Evolutionary conservation across 2,888 invertebrate genomes (phyloP).

Genomic region (Abscondita cerata): DNA sequence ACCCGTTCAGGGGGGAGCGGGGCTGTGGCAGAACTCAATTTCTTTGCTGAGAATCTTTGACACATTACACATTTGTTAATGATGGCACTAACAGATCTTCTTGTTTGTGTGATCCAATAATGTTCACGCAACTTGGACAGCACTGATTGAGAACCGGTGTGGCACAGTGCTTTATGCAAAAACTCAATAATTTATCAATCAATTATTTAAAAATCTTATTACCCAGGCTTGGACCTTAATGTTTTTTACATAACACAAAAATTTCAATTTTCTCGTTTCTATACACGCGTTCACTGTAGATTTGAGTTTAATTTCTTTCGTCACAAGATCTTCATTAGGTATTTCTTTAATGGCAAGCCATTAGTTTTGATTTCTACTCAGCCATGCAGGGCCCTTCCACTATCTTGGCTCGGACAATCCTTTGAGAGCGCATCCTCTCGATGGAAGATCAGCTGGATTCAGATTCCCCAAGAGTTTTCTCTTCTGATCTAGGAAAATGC

Average conservation of each 20-base stretch:
- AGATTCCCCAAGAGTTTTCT: too few relatives aligned
- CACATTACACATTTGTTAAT: background rate
- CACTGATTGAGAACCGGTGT: too few relatives aligned
- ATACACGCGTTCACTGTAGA: background rate
- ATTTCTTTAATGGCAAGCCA: background rate
- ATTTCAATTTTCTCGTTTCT: too few relatives aligned
- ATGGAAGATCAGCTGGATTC: too few relatives aligned
- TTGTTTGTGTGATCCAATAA: background rate
- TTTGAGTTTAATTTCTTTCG: background rate
- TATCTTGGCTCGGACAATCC: background rate
- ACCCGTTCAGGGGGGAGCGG: background rate
- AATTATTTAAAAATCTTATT: background rate
- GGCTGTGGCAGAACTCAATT: background rate
- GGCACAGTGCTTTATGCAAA: too few relatives aligned
- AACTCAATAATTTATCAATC: too few relatives aligned
- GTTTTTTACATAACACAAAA: background rate
- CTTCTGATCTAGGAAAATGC: too few relatives aligned
- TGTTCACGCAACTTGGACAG: too few relatives aligned
- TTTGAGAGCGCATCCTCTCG: background rate
- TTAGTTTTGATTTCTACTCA: background rate
- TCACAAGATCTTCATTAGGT: background rate
- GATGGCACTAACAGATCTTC: background rate
- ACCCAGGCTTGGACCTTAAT: too few relatives aligned
- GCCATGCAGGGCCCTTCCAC: background rate
- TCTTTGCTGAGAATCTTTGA: background rate